These are phyloP conservation scores for Cyclargus thomasi DNA, from an alignment of 1,140 invertebrate genomes.

Conservation along the genomic window DNA sequence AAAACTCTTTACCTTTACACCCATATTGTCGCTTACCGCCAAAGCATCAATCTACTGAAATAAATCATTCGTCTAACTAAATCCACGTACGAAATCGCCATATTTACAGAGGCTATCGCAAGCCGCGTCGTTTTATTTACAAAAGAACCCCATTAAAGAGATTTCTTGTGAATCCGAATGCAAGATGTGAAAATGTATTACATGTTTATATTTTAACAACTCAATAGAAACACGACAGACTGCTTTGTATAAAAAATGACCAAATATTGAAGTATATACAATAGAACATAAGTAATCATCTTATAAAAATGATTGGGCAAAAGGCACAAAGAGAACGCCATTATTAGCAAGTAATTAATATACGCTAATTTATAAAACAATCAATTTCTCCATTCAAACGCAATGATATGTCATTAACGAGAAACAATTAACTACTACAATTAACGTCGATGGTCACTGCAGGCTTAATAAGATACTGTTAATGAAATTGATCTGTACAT, in stretches of 20 bases:
- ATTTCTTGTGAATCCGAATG: constrained; percentile 4
- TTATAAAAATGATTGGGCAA: background rate
- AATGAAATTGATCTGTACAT: too few species aligned
- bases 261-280: too few species aligned
- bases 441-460: background rate
- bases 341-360: background rate
- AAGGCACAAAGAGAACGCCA: background rate
- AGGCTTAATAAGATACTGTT: too few species aligned
- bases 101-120: constrained; percentile 58
- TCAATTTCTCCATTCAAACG: constrained; percentile 23
- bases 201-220: background rate
- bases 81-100: constrained; percentile 21
- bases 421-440: background rate
- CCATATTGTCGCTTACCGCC: background rate
- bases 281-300: background rate
- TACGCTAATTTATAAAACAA: background rate
- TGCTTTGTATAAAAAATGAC: too few species aligned
- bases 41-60: constrained; percentile 4
- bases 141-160: constrained; percentile 46
- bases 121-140: constrained; percentile 51
- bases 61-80: background rate
- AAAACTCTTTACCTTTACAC: constrained; percentile 19
- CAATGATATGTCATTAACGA: background rate
- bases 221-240: background rate
- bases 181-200: constrained; percentile 11